These are phyloP conservation scores for Sebastes dallii DNA, from an alignment of 2,797 vertebrate species.

Conservation along the genomic window DNA sequence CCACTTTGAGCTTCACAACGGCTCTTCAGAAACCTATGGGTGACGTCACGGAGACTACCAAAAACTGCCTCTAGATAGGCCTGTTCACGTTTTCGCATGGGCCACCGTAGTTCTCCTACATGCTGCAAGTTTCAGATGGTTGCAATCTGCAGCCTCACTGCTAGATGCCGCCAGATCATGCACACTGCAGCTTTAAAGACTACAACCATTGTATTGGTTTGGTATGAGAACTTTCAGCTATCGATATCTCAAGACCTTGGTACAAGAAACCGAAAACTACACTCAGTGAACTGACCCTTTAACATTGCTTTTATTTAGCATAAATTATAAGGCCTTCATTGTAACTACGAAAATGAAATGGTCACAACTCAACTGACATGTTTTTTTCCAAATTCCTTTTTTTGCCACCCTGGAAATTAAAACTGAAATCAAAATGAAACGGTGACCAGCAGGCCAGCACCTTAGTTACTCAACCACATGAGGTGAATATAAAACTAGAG, in stretches of 20 bases:
- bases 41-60: too few species aligned
- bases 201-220: not conserved
- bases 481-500: conserved; percentile 10
- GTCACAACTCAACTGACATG: not conserved
- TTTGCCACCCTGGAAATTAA: not conserved
- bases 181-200: too few species aligned
- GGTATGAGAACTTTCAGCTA: not conserved
- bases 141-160: too few species aligned
- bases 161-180: too few species aligned
- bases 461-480: not conserved
- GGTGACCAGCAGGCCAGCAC: not conserved
- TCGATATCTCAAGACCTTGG: not conserved
- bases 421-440: not conserved
- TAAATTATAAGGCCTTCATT: not conserved
- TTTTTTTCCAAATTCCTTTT: not conserved
- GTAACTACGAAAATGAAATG: not conserved
- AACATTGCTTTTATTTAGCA: not conserved
- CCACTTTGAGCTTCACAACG: too few species aligned
- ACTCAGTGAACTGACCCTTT: not conserved
- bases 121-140: too few species aligned
- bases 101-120: too few species aligned
- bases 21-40: too few species aligned
- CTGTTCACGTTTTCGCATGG: too few species aligned
- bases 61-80: too few species aligned
- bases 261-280: not conserved